Evolutionary conservation across 2,797 vertebrate genomes (phyloP).

Genomic region (Manis pentadactyla): DNA sequence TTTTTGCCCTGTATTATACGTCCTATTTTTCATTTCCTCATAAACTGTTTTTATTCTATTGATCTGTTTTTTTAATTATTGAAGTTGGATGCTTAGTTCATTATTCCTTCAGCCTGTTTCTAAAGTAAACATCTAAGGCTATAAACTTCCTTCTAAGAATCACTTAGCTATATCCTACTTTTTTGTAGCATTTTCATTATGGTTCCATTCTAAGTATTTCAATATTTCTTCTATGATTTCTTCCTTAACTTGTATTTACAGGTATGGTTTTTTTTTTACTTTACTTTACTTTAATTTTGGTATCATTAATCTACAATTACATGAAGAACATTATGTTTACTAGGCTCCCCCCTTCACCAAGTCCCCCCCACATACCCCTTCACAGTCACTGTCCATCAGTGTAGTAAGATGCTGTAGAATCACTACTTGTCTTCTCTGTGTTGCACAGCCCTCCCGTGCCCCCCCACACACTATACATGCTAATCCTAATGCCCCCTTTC

Average conservation of each 20-base stretch:
- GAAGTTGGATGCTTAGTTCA: not conserved
- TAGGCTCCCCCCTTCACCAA: no score
- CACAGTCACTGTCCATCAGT: no score
- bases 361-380: no score
- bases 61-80: constrained; percentile 16
- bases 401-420: no score
- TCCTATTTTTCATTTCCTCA: constrained; percentile 24
- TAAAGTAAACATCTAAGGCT: not conserved
- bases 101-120: not conserved
- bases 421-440: no score
- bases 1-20: not conserved
- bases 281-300: no score
- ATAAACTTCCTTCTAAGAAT: not conserved
- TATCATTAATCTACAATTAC: no score
- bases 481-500: no score
- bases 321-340: no score
- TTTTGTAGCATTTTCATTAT: constrained; percentile 22
- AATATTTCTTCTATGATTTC: not conserved
- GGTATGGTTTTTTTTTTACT: not conserved
- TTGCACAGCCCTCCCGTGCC: no score
- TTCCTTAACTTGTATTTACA: not conserved
- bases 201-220: not conserved
- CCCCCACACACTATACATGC: no score
- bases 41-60: not conserved
- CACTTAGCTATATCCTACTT: not conserved